These are phyloP conservation scores for Malurus alboscapulatus DNA, from an alignment of 2,113 vertebrate species.

Conservation along the genomic window DNA sequence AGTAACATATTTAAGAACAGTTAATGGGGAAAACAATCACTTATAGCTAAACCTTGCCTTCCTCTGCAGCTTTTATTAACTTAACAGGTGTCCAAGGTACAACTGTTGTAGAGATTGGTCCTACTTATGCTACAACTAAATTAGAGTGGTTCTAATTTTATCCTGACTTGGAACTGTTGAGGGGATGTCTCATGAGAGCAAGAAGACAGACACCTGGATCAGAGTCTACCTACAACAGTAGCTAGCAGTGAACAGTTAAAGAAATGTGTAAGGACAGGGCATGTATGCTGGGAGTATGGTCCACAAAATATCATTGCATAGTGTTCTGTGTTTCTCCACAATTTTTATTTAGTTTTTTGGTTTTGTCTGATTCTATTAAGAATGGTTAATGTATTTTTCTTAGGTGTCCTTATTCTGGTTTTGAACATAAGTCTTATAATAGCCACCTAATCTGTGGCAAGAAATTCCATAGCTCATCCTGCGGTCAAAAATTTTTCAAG, in stretches of 20 bases:
- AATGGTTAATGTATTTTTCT: not conserved
- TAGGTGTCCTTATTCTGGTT: not conserved
- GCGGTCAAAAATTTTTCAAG: not conserved
- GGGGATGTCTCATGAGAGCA: not conserved
- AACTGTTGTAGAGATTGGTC: not conserved
- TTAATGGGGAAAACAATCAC: not conserved
- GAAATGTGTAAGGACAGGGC: not conserved
- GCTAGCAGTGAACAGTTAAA: not conserved
- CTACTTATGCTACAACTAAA: not conserved
- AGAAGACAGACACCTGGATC: not conserved
- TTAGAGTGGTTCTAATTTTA: constrained; percentile 19
- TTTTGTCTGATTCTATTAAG: not conserved
- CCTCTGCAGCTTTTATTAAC: constrained; percentile 50
- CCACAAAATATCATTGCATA: not conserved
- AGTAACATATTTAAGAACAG: constrained; percentile 45
- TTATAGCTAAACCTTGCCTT: constrained; percentile 9
- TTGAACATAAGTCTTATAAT: not conserved
- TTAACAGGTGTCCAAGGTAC: constrained; percentile 17
- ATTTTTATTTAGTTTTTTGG: not conserved
- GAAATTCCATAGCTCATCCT: not conserved
- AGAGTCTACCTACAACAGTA: not conserved
- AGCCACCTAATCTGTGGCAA: not conserved
- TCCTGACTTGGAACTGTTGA: constrained; percentile 13
- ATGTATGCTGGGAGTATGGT: not conserved
- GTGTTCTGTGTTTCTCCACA: not conserved